Percentiles rank a stretch among this genome's conserved stretches.
Conservation (phyloP, 2,888 invertebrate species). For the Plutella xylostella region DNA sequence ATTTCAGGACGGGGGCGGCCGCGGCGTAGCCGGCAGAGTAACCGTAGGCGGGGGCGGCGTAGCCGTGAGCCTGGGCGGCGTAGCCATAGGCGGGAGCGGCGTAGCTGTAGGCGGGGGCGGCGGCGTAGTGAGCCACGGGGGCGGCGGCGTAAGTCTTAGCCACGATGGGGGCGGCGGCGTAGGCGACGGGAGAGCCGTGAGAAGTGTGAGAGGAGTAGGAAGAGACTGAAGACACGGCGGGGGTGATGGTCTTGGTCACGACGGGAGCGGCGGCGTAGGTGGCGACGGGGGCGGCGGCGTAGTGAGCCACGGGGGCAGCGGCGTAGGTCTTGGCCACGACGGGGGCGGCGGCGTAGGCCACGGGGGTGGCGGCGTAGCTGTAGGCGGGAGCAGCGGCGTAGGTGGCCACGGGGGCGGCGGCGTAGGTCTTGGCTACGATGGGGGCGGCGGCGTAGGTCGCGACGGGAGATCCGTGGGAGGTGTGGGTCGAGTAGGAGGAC, state of each 20-base stretch:
- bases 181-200: slow-evolving; percentile 29
- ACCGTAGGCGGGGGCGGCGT: slow-evolving; percentile 13
- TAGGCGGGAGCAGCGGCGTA: slow-evolving; percentile 20
- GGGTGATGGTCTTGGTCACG: slow-evolving; percentile 35
- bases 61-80: slow-evolving; percentile 21
- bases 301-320: slow-evolving; percentile 14
- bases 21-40: slow-evolving; percentile 6
- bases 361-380: slow-evolving; percentile 24
- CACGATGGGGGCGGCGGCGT: slow-evolving; percentile 52
- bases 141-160: slow-evolving; percentile 23
- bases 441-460: slow-evolving; percentile 54
- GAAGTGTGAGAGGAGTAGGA: slow-evolving; percentile 14
- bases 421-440: slow-evolving; percentile 31
- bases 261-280: slow-evolving; percentile 22
- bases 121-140: slow-evolving; percentile 25
- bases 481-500: slow-evolving; percentile 35
- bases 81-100: slow-evolving; percentile 28
- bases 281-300: slow-evolving; percentile 18
- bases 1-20: slow-evolving; percentile 24
- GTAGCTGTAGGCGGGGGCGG: slow-evolving; percentile 10
- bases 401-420: slow-evolving; percentile 31
- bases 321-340: slow-evolving; percentile 19
- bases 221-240: slow-evolving; percentile 18
- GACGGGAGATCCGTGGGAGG: slow-evolving; percentile 35
- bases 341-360: slow-evolving; percentile 10